phyloP scores from a whole-genome alignment of 2,113 vertebrate genomes.

The Perognathus longimembris region DNA sequence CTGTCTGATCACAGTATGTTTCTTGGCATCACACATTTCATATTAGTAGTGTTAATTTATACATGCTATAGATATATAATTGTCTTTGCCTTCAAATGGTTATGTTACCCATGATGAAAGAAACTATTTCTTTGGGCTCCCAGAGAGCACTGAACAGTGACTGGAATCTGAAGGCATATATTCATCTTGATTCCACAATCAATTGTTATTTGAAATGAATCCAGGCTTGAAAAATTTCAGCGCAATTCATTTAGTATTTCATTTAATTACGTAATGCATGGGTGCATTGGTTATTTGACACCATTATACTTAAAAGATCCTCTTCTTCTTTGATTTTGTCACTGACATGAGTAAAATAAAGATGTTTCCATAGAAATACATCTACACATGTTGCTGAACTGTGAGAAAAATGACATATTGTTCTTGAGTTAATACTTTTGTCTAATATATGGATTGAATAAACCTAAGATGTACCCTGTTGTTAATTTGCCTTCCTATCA shows the following conservation, averaged over 20 bases:
- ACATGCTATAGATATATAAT: neutral
- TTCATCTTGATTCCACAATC: neutral
- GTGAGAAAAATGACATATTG: neutral
- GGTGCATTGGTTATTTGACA: neutral
- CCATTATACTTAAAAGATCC: neutral
- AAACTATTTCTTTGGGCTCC: neutral
- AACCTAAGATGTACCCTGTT: neutral
- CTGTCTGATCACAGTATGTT: neutral
- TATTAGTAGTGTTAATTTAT: neutral
- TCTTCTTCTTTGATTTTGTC: neutral
- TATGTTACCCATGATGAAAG: neutral
- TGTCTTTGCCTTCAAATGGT: neutral
- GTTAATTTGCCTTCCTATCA: slow-evolving; percentile 38
- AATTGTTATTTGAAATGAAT: neutral
- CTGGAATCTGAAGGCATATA: neutral
- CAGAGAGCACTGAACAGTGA: neutral
- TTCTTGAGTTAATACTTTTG: slow-evolving; percentile 6
- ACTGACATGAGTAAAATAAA: neutral
- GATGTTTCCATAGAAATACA: neutral
- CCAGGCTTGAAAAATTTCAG: neutral
- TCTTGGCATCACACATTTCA: neutral
- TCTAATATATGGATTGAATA: neutral
- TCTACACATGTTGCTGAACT: neutral
- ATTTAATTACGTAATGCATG: neutral
- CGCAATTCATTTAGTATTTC: neutral